Conservation (phyloP, 2,113 vertebrate species). For the Cricetomys ansorgei region DNA sequence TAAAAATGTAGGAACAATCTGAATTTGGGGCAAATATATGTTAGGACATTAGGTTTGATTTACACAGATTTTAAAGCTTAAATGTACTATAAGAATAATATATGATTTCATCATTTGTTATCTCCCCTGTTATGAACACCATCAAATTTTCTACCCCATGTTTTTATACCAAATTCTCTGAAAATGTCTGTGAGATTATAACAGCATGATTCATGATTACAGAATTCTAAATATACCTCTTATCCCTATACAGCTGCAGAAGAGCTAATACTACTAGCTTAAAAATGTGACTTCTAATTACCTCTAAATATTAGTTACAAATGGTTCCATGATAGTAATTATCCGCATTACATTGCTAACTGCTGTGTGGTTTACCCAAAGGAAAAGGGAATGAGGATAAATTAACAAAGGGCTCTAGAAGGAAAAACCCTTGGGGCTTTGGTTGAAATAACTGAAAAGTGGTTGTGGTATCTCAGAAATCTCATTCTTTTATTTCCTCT, state of each 20-base stretch:
- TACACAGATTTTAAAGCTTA: neutral
- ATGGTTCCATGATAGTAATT: neutral
- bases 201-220: conserved; percentile 25
- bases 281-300: conserved; percentile 60
- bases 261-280: conserved; percentile 34
- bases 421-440: neutral
- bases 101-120: conserved; percentile 34
- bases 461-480: neutral
- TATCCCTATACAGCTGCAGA: neutral
- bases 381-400: neutral
- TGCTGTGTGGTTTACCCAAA: neutral
- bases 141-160: neutral
- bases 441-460: neutral
- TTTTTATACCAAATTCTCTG: conserved; percentile 36
- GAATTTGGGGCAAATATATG: conserved; percentile 1
- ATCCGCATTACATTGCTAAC: conserved; percentile 29
- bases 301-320: conserved; percentile 46
- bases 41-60: neutral
- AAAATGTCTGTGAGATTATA: neutral
- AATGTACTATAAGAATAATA: conserved; percentile 42
- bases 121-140: neutral
- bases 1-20: neutral
- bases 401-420: neutral
- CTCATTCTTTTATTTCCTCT: neutral
- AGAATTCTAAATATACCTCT: conserved; percentile 52